Conservation (phyloP, 2,113 vertebrate genomes). For the Symphodus melops region DNA sequence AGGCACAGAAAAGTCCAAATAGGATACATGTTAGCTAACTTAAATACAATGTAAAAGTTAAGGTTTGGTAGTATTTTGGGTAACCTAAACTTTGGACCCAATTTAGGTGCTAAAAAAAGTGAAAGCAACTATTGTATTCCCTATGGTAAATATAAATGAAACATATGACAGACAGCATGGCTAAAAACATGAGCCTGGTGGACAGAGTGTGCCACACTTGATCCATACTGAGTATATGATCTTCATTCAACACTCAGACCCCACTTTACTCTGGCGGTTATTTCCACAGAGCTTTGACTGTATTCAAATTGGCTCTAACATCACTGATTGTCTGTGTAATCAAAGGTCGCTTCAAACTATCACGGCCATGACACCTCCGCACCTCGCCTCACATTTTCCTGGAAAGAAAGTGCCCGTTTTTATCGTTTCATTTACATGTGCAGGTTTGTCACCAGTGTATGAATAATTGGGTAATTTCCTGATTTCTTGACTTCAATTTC, state of each 20-base stretch:
- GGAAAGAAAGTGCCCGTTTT: conserved; percentile 9
- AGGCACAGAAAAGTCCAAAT: too few species aligned
- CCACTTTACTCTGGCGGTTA: conserved; percentile 18
- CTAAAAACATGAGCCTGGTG: background rate
- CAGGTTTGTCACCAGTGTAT: conserved; percentile 35
- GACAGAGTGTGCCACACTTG: background rate
- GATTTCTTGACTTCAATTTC: conserved; percentile 51
- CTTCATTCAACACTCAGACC: conserved; percentile 22
- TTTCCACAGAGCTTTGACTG: conserved; percentile 22
- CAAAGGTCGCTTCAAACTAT: background rate
- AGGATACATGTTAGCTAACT: too few species aligned
- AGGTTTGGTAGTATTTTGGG: too few species aligned
- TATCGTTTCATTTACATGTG: conserved; percentile 20
- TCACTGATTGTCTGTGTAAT: conserved; percentile 21
- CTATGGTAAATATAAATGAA: too few species aligned
- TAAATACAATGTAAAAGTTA: too few species aligned
- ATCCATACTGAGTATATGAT: background rate
- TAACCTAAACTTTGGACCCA: too few species aligned
- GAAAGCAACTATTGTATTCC: too few species aligned
- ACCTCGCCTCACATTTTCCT: conserved; percentile 2
- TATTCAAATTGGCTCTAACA: conserved; percentile 6
- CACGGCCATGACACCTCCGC: background rate
- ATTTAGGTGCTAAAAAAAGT: too few species aligned
- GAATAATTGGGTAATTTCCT: conserved; percentile 48
- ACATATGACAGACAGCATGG: background rate